Base-by-base conservation (phyloP, 1,140 invertebrate genomes). In the Cydia strobilella region DNA sequence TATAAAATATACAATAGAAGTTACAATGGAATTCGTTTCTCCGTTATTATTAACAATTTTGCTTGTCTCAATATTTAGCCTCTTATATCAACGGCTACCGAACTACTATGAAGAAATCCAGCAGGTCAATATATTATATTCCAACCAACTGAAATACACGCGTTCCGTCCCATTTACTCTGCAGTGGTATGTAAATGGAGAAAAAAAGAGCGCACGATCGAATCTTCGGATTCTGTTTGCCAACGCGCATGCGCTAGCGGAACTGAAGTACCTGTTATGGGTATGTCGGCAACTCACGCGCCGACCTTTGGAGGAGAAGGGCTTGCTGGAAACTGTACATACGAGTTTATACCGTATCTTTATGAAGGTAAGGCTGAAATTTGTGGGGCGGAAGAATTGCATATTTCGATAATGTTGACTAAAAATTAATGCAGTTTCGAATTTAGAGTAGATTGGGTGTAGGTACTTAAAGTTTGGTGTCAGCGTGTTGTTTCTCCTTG, bases 281-380 rank as follows among this genome's bases (percentile, higher is more conserved):
- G 63, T 35, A 66, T 66, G 63, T 66, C 63, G 63, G 12, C 63
- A 66, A 66, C 63, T 66, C 63, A 66, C 63, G 63, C 63, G 63
- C 25, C 63, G 63, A 66, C 63, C 63, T 66, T 66, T 66, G 3
- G n/a, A 66, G 25, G 63, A 66, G 63, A 66, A 66, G 63, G 63
- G 63, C 63, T 31, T 7, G 3, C 59, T 66, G 9, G 5, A 23
- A 12, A 12, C 6, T 23, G 20, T 12, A 23, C 54, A 23, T 12
- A 5, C 54, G 7, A 59, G 9, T 59, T 23, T 59, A 23, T 12
- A 59, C 20, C 20, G 7, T 20, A 59, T 12, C n/a, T 9, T 10
- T 23, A 59, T 59, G 9, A n/a, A 7, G 10, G 2, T 59, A 59
- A 12, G 54, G 20, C 18, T 51, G 5, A 7, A n/a, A 7, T 18